A percentile compares a stretch with the other conserved stretches of the same genome.
Conservation (phyloP, 37 sponge, comb jelly and placozoan genomes). For the Aphrocallistes beatrix region DNA sequence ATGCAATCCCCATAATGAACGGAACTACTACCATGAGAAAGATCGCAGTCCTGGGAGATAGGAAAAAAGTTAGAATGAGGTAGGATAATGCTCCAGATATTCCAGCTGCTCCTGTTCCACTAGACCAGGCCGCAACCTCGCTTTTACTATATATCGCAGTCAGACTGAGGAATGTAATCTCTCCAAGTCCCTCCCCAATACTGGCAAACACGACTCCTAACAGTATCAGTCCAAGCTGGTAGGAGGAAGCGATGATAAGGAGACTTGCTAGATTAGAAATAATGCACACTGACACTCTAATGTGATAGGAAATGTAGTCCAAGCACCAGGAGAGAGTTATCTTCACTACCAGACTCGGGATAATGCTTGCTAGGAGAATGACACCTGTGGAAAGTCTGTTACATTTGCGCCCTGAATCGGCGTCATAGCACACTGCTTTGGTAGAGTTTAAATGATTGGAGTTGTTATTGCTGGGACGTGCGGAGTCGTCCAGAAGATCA, state of each 20-base stretch:
- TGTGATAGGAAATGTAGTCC: conserved; percentile 40
- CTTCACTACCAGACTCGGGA: conserved; percentile 64
- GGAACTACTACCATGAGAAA: background rate
- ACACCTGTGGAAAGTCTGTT: background rate
- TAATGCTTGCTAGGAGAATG: conserved; percentile 69
- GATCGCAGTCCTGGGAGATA: background rate
- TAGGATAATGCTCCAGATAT: background rate
- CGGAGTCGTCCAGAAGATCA: conserved; percentile 55
- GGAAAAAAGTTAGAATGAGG: background rate
- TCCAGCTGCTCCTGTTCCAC: conserved; percentile 46
- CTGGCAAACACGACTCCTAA: conserved; percentile 70
- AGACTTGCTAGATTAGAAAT: conserved; percentile 25
- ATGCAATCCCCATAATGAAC: background rate
- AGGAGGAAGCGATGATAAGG: conserved; percentile 22
- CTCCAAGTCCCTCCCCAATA: conserved; percentile 63
- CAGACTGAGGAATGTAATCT: conserved; percentile 65
- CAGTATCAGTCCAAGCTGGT: background rate
- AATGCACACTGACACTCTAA: background rate
- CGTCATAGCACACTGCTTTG: background rate
- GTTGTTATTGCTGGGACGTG: background rate
- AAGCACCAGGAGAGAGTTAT: conserved; percentile 44
- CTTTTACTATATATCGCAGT: conserved; percentile 47
- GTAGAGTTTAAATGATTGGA: background rate
- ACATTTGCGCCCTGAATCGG: background rate
- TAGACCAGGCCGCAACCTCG: conserved; percentile 53